phyloP scores from a whole-genome alignment of 2,113 vertebrate genomes.

The Actinemys pallida region DNA sequence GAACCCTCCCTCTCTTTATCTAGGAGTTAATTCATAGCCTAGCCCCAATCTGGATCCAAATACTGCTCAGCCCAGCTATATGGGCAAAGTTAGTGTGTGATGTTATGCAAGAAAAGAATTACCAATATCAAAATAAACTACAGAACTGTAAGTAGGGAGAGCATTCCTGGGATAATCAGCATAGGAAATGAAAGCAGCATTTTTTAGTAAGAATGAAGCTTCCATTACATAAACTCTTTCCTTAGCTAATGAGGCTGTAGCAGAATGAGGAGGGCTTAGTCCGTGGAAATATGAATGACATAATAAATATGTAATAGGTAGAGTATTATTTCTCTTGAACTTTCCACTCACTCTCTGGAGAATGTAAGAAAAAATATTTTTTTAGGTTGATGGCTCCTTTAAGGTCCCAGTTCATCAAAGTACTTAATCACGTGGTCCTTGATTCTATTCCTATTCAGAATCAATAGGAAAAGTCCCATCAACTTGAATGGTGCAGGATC shows the following conservation, averaged over 20 bases:
- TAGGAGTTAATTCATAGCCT: neutral
- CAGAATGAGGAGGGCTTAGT: slow-evolving; percentile 50
- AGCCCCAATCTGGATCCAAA: neutral
- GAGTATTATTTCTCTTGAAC: slow-evolving; percentile 41
- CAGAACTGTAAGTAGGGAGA: slow-evolving; percentile 60
- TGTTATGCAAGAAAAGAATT: too few species aligned
- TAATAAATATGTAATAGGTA: slow-evolving; percentile 70
- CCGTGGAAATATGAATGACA: slow-evolving; percentile 56
- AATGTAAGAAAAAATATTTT: neutral
- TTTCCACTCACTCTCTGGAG: slow-evolving; percentile 1
- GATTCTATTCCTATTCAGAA: neutral
- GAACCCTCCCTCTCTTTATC: neutral
- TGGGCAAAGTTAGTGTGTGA: too few species aligned
- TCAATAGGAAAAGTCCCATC: neutral
- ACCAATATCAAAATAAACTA: slow-evolving; percentile 55
- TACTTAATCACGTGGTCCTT: neutral
- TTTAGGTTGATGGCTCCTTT: neutral
- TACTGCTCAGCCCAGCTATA: too few species aligned
- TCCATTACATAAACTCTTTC: slow-evolving; percentile 74
- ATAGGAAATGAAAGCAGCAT: slow-evolving; percentile 56
- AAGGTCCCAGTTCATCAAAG: neutral
- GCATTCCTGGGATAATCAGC: slow-evolving; percentile 69
- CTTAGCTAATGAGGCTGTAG: slow-evolving; percentile 69
- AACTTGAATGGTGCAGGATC: neutral
- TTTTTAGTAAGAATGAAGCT: slow-evolving; percentile 68